A percentile compares a stretch with the other conserved stretches of the same genome.
Evolutionary conservation across 2,888 invertebrate species (phyloP).

Genomic region (Tenthredo scrophulariae): DNA sequence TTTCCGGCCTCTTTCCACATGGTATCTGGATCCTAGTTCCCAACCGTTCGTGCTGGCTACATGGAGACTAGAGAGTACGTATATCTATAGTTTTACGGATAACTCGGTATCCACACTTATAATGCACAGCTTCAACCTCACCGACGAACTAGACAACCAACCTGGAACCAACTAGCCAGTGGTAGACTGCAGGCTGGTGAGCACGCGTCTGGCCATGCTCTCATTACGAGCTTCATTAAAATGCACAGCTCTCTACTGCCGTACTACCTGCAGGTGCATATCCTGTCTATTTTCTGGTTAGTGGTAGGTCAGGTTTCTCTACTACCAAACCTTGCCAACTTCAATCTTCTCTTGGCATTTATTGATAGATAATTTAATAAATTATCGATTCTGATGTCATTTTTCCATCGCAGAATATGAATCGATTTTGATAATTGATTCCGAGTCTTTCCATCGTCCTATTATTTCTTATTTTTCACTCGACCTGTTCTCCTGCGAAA

Average conservation of each 20-base stretch:
- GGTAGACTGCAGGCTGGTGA: conserved; percentile 11
- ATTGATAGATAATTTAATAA: neutral
- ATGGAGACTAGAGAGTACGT: neutral
- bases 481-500: too few relatives aligned
- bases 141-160: conserved; percentile 2
- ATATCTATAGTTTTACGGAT: conserved; percentile 2
- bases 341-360: neutral
- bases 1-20: neutral
- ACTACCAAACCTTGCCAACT: neutral
- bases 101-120: conserved; percentile 24
- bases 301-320: conserved; percentile 2
- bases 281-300: conserved; percentile 23
- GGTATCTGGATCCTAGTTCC: neutral
- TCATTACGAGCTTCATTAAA: conserved; percentile 54
- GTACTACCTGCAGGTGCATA: conserved; percentile 26
- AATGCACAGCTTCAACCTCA: conserved; percentile 34
- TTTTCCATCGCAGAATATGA: neutral
- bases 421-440: neutral
- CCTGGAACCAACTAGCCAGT: neutral
- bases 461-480: neutral
- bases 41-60: neutral
- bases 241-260: conserved; percentile 46
- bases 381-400: neutral
- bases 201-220: conserved; percentile 50
- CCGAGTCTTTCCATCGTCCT: neutral